Evolutionary conservation across 1,140 invertebrate genomes (phyloP), one percentile per base, ranked within the genome.

Genomic region (Phortica variegata): DNA sequence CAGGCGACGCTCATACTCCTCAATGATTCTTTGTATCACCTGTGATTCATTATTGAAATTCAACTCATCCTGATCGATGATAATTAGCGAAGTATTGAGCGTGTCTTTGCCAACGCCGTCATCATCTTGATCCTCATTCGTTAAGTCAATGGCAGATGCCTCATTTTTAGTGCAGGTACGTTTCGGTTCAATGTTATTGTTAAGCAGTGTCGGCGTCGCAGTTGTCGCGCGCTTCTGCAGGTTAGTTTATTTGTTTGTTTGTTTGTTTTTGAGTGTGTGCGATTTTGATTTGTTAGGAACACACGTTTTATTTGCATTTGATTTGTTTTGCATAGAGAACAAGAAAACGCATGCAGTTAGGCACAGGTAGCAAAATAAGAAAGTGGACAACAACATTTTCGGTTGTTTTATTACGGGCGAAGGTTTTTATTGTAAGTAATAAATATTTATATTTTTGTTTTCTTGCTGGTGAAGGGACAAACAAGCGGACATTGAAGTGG

Each of bases 1-100:
- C 47, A 85, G 71, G 50, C 78, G 52, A 51, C 73, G 46, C 58
- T 81, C 61, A 58, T 77, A 70, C 73, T 79, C 68, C 66, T 77
- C 61, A 55, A 76, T 72, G 56, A 79, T 73, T 43, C 77, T 72
- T 56, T 77, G 57, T 42, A 80, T 57, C 58, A 75, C 62, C 47
- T 78, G 66, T 40, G 81, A 70, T 49, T 77, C 44, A 37, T 74
- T 75, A 20, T 68, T 60, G n/a, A 54, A 37, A 42, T 72, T 75
- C 42, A 75, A 17, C 39, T 75, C 72, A 43, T 75, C 72, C 53
- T 75, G 56, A 40, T 75, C 72, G 49, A 75, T 75, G 18, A 75
- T 75, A 19, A 75, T 70, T 16, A 72, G 47, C 6, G 72, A 75
- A 10, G 54, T 56, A 34, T 65, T 69, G 8, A 48, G 43, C 43